Base-by-base conservation (phyloP, 2,888 invertebrate species). In the Chalcis sispes region DNA sequence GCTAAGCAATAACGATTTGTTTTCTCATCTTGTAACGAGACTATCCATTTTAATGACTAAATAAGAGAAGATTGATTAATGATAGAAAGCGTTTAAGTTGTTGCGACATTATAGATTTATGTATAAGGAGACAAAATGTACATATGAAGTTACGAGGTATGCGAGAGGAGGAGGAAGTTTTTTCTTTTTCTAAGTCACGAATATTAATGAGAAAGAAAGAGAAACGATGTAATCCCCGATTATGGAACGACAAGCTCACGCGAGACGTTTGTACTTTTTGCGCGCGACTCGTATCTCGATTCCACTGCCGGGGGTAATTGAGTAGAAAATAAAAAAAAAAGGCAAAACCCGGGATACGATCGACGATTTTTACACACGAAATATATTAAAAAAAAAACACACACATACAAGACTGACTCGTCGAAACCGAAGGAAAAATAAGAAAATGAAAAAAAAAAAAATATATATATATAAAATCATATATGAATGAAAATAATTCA, bases 391-490 rank as follows among this genome's bases (percentile, higher is more conserved):
- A n/a, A n/a, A 27, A 50, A 42, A 29, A 62, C 36, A 76, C 72
- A 72, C 78, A 74, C 62, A 75, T 56, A 78, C 61, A 79, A 82
- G 82, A 82, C 82, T 82, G 82, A 82, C 75, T 81, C 76, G 79
- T 80, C 79, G 77, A 76, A 78, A n/a, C n/a, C 69, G 59, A 76
- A 78, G 59, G 58, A 61, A 65, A 65, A 66, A 62, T 32, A 36
- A 48, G 20, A n/a, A n/a, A n/a, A 32, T 23, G 23, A 36, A 65
- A 36, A 10, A 10, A 36, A 36, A 36, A 10, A 36, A 36, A 10
- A 36, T 36, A 10, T 36, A 36, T n/a, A 36, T 4, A 36, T 4
- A 10, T 36, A 7, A 36, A 36, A 7, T 36, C 36, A 36, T 36
- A 7, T 7, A 36, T 7, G 25, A 59, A 58, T 8, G 27, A 62